Evolutionary conservation across 2,888 invertebrate species (phyloP).

Genomic region (Phymatocera aterrima): DNA sequence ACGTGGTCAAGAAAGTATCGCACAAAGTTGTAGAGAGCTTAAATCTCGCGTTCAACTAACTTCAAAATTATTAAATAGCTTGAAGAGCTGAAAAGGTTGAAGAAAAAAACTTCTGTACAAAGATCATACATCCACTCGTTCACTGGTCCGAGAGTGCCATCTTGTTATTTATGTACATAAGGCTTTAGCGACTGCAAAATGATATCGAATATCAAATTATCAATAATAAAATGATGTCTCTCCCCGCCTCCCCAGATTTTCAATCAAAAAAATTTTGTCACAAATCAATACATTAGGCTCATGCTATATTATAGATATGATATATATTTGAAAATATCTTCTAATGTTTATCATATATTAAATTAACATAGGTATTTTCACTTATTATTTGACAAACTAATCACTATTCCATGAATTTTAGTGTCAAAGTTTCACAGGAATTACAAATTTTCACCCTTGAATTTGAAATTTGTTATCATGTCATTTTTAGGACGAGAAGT

Average conservation of each 20-base stretch:
- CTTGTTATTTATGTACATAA: slow-evolving; percentile 46
- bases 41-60: slow-evolving; percentile 66
- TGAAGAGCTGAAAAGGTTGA: slow-evolving; percentile 67
- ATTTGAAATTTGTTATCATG: slow-evolving; percentile 2
- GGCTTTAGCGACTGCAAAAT: slow-evolving; percentile 25
- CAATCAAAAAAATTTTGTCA: neutral
- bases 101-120: slow-evolving; percentile 43
- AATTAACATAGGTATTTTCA: slow-evolving; percentile 8
- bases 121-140: slow-evolving; percentile 44
- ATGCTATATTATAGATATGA: slow-evolving; percentile 17
- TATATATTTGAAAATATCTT: slow-evolving; percentile 20
- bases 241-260: neutral
- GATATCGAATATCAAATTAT: slow-evolving; percentile 1
- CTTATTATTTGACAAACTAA: slow-evolving; percentile 16
- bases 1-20: slow-evolving; percentile 66
- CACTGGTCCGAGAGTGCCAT: slow-evolving; percentile 39
- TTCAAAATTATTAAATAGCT: slow-evolving; percentile 65
- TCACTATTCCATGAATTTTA: neutral
- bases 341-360: slow-evolving; percentile 17
- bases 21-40: slow-evolving; percentile 66
- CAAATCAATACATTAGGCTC: slow-evolving; percentile 34
- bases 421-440: neutral
- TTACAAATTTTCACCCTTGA: neutral
- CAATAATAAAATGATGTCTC: slow-evolving; percentile 32
- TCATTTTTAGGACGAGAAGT: neutral